phyloP scores from a whole-genome alignment of 1,140 invertebrate genomes.

The Atta texana region DNA sequence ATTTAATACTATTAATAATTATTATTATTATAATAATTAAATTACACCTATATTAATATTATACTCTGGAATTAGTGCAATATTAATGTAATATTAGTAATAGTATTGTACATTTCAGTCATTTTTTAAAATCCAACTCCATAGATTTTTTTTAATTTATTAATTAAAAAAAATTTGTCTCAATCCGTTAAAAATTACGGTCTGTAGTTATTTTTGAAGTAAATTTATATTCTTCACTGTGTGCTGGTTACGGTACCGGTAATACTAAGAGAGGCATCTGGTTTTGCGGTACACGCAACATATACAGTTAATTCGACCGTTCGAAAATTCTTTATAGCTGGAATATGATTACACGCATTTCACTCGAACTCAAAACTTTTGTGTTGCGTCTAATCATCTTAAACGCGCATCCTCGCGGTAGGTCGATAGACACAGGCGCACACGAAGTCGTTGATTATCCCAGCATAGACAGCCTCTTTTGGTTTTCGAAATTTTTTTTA shows the following conservation, averaged over 20 bases:
- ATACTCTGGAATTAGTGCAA: too few relatives aligned
- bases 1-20: too few relatives aligned
- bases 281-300: slow-evolving; percentile 33
- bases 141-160: too few relatives aligned
- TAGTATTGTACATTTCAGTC: too few relatives aligned
- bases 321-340: slow-evolving; percentile 36
- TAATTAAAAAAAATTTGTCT: too few relatives aligned
- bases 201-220: too few relatives aligned
- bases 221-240: too few relatives aligned
- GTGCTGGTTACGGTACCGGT: slow-evolving; percentile 27
- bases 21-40: too few relatives aligned
- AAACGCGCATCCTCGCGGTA: slow-evolving; percentile 2
- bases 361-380: slow-evolving; percentile 45
- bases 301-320: slow-evolving; percentile 56
- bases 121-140: too few relatives aligned
- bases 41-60: too few relatives aligned
- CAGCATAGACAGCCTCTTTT: neutral
- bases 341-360: slow-evolving; percentile 45
- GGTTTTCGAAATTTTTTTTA: neutral
- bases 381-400: slow-evolving; percentile 30
- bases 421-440: neutral
- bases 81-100: too few relatives aligned
- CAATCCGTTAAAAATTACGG: too few relatives aligned
- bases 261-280: slow-evolving; percentile 55
- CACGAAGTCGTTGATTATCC: slow-evolving; percentile 34